These are phyloP conservation scores for Xanthia icteritia DNA, from an alignment of 2,888 invertebrate species.

Conservation along the genomic window DNA sequence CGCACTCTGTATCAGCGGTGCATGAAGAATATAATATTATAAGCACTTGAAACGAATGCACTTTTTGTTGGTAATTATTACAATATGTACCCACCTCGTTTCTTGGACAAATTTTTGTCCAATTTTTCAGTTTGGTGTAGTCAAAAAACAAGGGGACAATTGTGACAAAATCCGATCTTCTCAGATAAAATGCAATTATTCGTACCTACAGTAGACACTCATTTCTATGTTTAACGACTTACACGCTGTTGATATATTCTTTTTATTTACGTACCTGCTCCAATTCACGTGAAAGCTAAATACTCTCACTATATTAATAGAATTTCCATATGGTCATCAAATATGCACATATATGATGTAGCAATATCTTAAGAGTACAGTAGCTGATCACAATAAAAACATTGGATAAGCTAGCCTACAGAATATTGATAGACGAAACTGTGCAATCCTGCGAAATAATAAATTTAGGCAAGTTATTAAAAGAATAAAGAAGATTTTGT, in stretches of 20 bases:
- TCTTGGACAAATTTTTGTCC: background rate
- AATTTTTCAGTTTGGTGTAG: background rate
- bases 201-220: background rate
- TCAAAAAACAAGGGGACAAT: background rate
- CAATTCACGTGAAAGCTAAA: slow-evolving; percentile 11
- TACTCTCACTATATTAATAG: background rate
- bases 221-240: background rate
- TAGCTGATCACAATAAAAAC: background rate
- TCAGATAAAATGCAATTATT: background rate
- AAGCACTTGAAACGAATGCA: slow-evolving; percentile 30
- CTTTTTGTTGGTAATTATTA: slow-evolving; percentile 12
- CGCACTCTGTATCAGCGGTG: slow-evolving; percentile 12
- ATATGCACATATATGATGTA: background rate
- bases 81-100: background rate
- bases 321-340: background rate
- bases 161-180: background rate
- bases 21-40: slow-evolving; percentile 2
- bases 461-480: background rate
- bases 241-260: background rate
- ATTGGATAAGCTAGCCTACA: background rate
- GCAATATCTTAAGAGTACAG: background rate
- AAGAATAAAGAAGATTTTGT: background rate
- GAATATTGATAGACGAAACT: background rate
- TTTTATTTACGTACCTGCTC: background rate
- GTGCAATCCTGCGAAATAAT: background rate